Evolutionary conservation across 2,888 invertebrate species (phyloP), one percentile per base, ranked within the genome.

Genomic region (Oscheius sp.): DNA sequence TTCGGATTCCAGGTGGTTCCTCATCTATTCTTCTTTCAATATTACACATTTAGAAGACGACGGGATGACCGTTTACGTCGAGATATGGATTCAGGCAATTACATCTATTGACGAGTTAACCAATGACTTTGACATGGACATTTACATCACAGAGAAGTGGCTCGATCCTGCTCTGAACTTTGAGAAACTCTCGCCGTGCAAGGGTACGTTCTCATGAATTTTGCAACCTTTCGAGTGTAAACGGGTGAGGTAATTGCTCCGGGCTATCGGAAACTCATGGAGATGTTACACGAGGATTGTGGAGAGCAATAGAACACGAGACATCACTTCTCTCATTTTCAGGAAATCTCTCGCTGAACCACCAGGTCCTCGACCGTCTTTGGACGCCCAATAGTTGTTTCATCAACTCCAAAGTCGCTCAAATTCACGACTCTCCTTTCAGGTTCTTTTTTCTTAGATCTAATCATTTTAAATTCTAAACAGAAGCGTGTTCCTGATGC

Each of bases 371-470:
- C 9, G 81, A 82, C 11, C 65, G 80, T 2, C 80, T 87, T 0
- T 87, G 87, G 87, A 87, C 86, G n/a, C 87, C 87, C 5, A 87
- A 87, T 72, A 83, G 84, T 37, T 87, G 87, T 62, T 87, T 85
- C 65, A 83, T 85, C 70, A 84, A 85, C 70, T 78, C 78, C 29
- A 85, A 85, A 78, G 79, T 79, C 1, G 85, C 85, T 2, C 77
- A 80, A 32, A 84, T 85, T 59, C 85, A 85, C 74, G 78, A 81
- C 65, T 84, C 83, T 13, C 85, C 85, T 4, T 85, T 84, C 63
- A 59, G 80, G 80, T 78, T 50, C 2, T 4, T 29, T 21, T 11
- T 13, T 65, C 60, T 53, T 10, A 53, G 10, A 53, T 21, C 4
- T 53, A 1, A 65, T 47, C 47, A 33, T 29, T 63, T 47, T 21